Evolutionary conservation across 2,888 invertebrate genomes (phyloP), one percentile per base, ranked within the genome.

Genomic region (Keiferia lycopersicella): DNA sequence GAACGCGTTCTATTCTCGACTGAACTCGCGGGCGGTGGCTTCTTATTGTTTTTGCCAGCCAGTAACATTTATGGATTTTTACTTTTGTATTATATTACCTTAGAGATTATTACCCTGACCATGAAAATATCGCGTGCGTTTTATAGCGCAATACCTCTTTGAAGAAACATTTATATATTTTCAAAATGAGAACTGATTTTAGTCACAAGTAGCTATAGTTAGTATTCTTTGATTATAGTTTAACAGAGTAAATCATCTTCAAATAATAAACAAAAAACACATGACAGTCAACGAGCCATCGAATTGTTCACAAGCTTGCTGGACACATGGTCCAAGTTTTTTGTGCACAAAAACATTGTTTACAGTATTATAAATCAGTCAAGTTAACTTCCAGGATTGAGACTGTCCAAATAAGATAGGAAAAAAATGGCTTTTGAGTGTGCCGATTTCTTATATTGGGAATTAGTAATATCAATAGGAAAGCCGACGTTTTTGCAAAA

Each of bases 1-100:
- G 90, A 89, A 84, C 79, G 76, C 73, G 82, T 85, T 88, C 91
- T 89, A 91, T 90, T 90, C 87, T 83, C 81, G 89, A 84, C 80
- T 87, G 86, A 88, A 90, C 89, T 86, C 84, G 87, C 84, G 87
- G 84, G 77, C 86, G 85, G 86, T 86, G 86, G 82, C 84, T 82
- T 81, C 84, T 86, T 85, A 83, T 89, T 87, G 84, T 86, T 88
- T 87, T 87, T 86, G 83, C 82, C 76, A 72, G 73, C 71, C 73
- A 77, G 58, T 22, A 26, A 56, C 30, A 26, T n/a, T 60, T 60
- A n/a, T n/a, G n/a, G n/a, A n/a, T n/a, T n/a, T n/a, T n/a, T n/a
- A n/a, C n/a, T 60, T 48, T 45, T 45, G 60, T 14, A 16, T 22
- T 34, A 51, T 50, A 26, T 26, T 26, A 26, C n/a, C n/a, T n/a